phyloP scores from a whole-genome alignment of 2,797 vertebrate species.

The Adrianichthys oophorus region DNA sequence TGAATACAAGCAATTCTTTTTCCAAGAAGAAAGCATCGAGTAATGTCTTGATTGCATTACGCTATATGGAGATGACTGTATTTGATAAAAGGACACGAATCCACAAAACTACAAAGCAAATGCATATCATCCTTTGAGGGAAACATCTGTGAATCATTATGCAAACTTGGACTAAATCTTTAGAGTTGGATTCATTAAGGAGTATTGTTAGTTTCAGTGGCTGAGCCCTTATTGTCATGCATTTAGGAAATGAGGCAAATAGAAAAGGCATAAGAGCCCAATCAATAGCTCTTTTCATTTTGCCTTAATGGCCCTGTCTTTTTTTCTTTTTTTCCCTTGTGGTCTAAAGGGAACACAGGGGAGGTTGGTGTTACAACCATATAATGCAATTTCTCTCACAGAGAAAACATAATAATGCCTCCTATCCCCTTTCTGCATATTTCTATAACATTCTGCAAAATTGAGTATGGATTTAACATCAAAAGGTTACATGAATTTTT shows the following conservation, averaged over 20 bases:
- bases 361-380: slow-evolving; percentile 91
- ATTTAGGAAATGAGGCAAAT: slow-evolving; percentile 96
- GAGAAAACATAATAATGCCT: slow-evolving; percentile 97
- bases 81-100: slow-evolving; percentile 87
- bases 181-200: slow-evolving; percentile 94
- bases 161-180: slow-evolving; percentile 91
- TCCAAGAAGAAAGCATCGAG: slow-evolving; percentile 87
- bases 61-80: slow-evolving; percentile 85
- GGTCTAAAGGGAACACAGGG: slow-evolving; percentile 88
- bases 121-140: slow-evolving; percentile 82
- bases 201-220: slow-evolving; percentile 93
- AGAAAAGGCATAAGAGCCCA: slow-evolving; percentile 96
- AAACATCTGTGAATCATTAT: slow-evolving; percentile 92
- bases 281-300: slow-evolving; percentile 99
- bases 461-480: slow-evolving; percentile 99
- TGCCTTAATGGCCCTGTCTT: slow-evolving; percentile 89
- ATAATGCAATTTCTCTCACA: slow-evolving; percentile 97
- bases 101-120: slow-evolving; percentile 73
- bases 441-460: slow-evolving; percentile 99
- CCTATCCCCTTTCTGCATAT: slow-evolving; percentile 88
- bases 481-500: slow-evolving; percentile 99
- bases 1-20: slow-evolving; percentile 62
- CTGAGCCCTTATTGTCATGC: slow-evolving; percentile 95
- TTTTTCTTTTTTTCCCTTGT: slow-evolving; percentile 76
- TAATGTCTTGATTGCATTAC: slow-evolving; percentile 90